A percentile compares a stretch with the other conserved stretches of the same genome.
Evolutionary conservation across 2,113 vertebrate genomes (phyloP).

Genomic region (Grammomys dolichurus): DNA sequence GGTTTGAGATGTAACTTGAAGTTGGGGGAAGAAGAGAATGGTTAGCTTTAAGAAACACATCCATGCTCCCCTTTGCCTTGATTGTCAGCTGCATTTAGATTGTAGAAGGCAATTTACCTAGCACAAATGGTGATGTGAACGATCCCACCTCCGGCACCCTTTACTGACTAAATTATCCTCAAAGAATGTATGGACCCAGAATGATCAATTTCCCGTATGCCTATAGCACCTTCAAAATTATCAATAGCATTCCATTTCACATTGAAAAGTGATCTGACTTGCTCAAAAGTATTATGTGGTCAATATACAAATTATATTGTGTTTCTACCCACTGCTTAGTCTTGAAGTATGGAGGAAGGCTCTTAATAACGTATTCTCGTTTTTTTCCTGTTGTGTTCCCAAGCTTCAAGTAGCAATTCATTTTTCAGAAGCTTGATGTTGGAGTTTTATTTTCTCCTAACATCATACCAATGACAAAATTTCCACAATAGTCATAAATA

Average conservation of each 20-base stretch:
- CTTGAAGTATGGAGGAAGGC: background rate
- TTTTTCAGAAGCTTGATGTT: background rate
- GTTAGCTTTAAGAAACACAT: background rate
- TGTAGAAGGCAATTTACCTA: background rate
- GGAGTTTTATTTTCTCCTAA: slow-evolving; percentile 12
- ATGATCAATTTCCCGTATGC: background rate
- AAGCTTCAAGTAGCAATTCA: background rate
- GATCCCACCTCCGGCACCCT: accelerated
- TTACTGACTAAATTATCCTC: background rate
- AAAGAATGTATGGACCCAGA: background rate
- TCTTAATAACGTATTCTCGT: background rate
- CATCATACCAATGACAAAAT: slow-evolving; percentile 21
- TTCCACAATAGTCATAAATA: background rate
- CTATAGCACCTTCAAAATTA: background rate
- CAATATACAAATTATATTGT: background rate
- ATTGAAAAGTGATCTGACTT: background rate
- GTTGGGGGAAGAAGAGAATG: background rate
- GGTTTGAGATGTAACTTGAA: background rate
- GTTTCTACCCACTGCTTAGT: background rate
- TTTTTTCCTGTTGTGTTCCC: background rate
- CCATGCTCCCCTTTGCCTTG: background rate
- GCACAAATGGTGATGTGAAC: background rate
- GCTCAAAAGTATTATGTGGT: background rate
- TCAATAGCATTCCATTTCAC: background rate
- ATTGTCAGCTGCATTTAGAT: background rate